phyloP scores from a whole-genome alignment of 1,140 invertebrate genomes.

The Dolichoris vasculosae region DNA sequence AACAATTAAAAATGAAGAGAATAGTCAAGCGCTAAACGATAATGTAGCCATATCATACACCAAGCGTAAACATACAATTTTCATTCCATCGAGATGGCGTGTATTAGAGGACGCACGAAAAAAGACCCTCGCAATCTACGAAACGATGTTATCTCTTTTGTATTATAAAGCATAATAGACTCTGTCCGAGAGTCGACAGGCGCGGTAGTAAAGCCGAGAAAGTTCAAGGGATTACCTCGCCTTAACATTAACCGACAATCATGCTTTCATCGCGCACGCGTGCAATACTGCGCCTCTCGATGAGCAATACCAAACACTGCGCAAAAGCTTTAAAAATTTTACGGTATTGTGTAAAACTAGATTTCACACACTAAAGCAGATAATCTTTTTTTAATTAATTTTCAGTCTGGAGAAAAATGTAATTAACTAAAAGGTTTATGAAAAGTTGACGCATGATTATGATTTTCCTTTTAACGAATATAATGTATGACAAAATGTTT shows the following conservation, averaged over 20 bases:
- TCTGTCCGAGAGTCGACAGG: not conserved
- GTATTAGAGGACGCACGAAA: not conserved
- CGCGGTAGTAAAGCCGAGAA: not conserved
- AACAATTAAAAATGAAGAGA: not conserved
- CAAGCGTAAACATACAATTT: conserved; percentile 1
- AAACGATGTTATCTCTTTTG: conserved; percentile 12
- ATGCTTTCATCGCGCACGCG: conserved; percentile 12
- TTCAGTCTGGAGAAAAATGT: not conserved
- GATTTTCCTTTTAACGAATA: not conserved
- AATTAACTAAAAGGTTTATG: not conserved
- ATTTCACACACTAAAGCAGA: not conserved
- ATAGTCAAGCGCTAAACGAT: not conserved
- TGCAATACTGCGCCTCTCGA: not conserved
- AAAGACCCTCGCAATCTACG: not conserved
- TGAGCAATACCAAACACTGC: not conserved
- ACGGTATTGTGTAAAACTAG: conserved; percentile 15
- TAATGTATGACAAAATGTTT: not conserved
- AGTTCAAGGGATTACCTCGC: conserved; percentile 22
- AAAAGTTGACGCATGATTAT: not conserved
- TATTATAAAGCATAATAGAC: conserved; percentile 16
- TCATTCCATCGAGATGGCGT: not conserved
- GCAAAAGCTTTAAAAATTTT: not conserved
- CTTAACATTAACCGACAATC: conserved; percentile 19
- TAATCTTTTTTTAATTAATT: not conserved
- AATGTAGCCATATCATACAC: not conserved